Conservation (phyloP, 2,888 invertebrate species). For the Odontomyia ornata region DNA sequence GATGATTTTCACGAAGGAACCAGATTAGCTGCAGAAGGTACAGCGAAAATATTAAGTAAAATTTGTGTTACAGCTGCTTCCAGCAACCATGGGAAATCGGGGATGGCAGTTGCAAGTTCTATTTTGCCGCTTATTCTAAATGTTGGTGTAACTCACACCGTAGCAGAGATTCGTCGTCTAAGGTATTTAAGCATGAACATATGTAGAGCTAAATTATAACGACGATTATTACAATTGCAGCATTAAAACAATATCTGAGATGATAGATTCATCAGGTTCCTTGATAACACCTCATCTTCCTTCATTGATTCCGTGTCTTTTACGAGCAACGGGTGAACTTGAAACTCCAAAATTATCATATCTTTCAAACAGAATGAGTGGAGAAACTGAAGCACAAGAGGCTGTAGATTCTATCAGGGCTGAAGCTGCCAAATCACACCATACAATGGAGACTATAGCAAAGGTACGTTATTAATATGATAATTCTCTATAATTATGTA, state of each 20-base stretch:
- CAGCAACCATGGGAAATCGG: conserved; percentile 75
- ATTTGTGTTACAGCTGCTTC: conserved; percentile 77
- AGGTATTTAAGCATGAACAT: conserved; percentile 65
- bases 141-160: conserved; percentile 80
- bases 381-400: conserved; percentile 77
- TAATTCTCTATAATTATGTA: no score
- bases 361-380: conserved; percentile 76
- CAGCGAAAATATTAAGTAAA: conserved; percentile 78
- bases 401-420: conserved; percentile 82
- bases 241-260: conserved; percentile 84
- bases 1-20: conserved; percentile 95
- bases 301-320: conserved; percentile 81
- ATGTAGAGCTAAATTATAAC: neutral
- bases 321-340: conserved; percentile 87
- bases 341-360: conserved; percentile 84
- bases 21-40: conserved; percentile 76
- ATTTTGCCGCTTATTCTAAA: conserved; percentile 84
- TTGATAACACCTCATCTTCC: conserved; percentile 83
- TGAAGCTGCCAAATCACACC: conserved; percentile 82
- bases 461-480: conserved; percentile 66
- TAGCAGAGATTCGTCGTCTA: conserved; percentile 79
- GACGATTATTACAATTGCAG: conserved; percentile 62
- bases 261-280: conserved; percentile 82
- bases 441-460: conserved; percentile 87
- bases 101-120: conserved; percentile 74